Conservation (phyloP, 2,888 invertebrate species). For the Ochropleura plecta region DNA sequence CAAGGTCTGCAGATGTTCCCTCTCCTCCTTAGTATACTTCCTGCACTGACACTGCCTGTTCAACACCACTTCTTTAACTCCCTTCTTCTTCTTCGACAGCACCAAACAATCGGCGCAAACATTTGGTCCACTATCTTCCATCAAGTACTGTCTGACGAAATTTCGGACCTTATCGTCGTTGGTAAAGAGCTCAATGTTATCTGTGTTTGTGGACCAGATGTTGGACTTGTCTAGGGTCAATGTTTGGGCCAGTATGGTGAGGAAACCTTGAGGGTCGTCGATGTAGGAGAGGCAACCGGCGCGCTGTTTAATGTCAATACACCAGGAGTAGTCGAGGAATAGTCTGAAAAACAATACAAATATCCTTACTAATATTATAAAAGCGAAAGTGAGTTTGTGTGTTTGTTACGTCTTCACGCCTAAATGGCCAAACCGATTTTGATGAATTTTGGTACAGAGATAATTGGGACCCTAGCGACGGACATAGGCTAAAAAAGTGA, state of each 20-base stretch:
- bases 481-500: no score
- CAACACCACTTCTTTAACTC: conserved; percentile 69
- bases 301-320: conserved; percentile 96
- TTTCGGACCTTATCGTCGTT: conserved; percentile 93
- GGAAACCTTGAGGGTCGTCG: conserved; percentile 95
- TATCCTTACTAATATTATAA: no score
- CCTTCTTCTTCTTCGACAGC: conserved; percentile 69
- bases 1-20: conserved; percentile 90
- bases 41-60: conserved; percentile 77
- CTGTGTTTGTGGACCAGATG: conserved; percentile 92
- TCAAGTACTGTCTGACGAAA: conserved; percentile 93
- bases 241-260: conserved; percentile 94
- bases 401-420: no score
- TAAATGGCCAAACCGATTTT: no score
- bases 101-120: conserved; percentile 76
- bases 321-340: conserved; percentile 92
- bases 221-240: conserved; percentile 93
- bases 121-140: conserved; percentile 65
- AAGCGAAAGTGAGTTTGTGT: no score
- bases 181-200: conserved; percentile 94
- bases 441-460: no score
- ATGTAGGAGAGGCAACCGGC: conserved; percentile 97
- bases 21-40: conserved; percentile 83
- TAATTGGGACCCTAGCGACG: no score
- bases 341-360: conserved; percentile 81